Evolutionary conservation across 1,140 invertebrate genomes (phyloP), one percentile per base, ranked within the genome.

Genomic region (Batillaria attramentaria): DNA sequence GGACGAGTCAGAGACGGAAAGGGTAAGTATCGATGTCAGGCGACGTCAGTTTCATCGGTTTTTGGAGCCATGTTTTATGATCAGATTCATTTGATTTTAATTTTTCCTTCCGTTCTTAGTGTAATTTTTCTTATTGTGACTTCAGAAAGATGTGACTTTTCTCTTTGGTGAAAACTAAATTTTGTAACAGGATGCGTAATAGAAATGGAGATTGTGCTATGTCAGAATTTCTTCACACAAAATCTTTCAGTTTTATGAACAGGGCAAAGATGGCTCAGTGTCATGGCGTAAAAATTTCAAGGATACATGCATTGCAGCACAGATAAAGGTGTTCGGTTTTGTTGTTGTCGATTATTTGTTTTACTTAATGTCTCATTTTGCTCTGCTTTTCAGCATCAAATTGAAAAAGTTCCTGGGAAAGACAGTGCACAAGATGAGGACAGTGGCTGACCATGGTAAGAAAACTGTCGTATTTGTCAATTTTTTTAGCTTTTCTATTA

Each of bases 391-490:
- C 80, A 92, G 92, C 54, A 93, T 93, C 20, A 94, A 95, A 87
- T 91, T 98, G 20, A 97, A 95, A 91, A 94, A 95, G 79, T 95
- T 98, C 87, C 92, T 99, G 79, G 96, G 96, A 18, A 96, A 96
- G 86, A 97, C 97, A 0, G 95, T 98, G 85, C 94, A 95, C 84
- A 97, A 96, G 88, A 96, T 97, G 0, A 97, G 96, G 88, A 96
- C 95, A 43, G 94, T 97, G 8, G 96, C 96, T 60, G 96, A 97
- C 85, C 95, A 91, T 95, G 87, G 90, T 88, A 79, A 81, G n/a
- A n/a, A n/a, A n/a, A n/a, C n/a, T 78, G 31, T 6, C 41, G 43
- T 54, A 62, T 74, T 65, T 39, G 42, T 39, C 1, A 13, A 54
- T 33, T 65, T 28, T 66, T 66, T 66, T 66, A 28, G 10, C 62